Percentiles rank a stretch among this genome's conserved stretches.
phyloP scores from a whole-genome alignment of 2,888 invertebrate genomes.

The Heteropelma amictum region DNA sequence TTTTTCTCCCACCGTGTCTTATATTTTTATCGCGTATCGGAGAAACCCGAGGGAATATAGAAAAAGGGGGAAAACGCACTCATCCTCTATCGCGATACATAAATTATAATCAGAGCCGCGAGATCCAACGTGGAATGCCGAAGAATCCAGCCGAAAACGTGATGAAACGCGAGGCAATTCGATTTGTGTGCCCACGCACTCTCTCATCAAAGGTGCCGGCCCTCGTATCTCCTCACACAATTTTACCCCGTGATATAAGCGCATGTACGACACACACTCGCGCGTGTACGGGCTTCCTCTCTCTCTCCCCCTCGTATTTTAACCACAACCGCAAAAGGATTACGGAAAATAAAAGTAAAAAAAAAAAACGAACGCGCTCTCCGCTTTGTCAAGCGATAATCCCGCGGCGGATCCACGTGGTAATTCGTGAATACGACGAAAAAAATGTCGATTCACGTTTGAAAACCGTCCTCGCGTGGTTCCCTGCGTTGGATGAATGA shows the following conservation, averaged over 20 bases:
- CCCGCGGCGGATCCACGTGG: slow-evolving; percentile 42
- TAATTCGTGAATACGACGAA: slow-evolving; percentile 57
- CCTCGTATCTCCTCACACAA: slow-evolving; percentile 29
- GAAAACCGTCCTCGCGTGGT: background rate
- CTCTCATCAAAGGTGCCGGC: slow-evolving; percentile 74
- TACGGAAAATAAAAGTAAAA: slow-evolving; percentile 57
- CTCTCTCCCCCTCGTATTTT: slow-evolving; percentile 14
- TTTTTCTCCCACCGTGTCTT: background rate
- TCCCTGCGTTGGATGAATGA: too few relatives aligned
- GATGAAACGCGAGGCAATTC: slow-evolving; percentile 75
- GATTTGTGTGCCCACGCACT: slow-evolving; percentile 75
- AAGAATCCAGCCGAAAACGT: slow-evolving; percentile 69
- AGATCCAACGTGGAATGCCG: slow-evolving; percentile 57
- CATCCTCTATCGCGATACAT: slow-evolving; percentile 59
- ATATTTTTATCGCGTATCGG: background rate
- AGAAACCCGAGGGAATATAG: slow-evolving; percentile 14
- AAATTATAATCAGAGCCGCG: slow-evolving; percentile 73
- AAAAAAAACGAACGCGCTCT: slow-evolving; percentile 42
- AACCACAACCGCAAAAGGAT: slow-evolving; percentile 64
- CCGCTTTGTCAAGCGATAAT: slow-evolving; percentile 64
- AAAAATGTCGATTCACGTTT: slow-evolving; percentile 1
- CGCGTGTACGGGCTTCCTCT: background rate
- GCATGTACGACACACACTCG: background rate
- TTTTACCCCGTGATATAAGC: background rate
- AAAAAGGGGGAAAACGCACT: slow-evolving; percentile 32